Evolutionary conservation across 2,797 vertebrate species (phyloP), one percentile per base, ranked within the genome.

Genomic region (Ptychadena robeensis): DNA sequence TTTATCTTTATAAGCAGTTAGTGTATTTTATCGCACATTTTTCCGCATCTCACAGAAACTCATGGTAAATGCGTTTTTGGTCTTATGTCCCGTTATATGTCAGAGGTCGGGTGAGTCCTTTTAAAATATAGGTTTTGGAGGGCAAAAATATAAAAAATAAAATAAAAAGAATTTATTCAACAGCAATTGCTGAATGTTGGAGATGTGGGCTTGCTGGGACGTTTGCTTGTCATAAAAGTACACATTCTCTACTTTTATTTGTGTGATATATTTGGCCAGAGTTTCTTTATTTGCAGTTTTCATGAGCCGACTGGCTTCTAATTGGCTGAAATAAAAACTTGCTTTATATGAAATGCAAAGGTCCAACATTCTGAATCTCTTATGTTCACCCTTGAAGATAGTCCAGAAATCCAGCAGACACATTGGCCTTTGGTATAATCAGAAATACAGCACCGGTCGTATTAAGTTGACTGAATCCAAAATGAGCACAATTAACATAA

Each of bases 401-500:
- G 37, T 73, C 71, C 82, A 79, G 82, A 80, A 74, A 80, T 85
- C 77, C 77, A 34, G 48, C 53, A 61, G 71, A 18, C 25, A 70
- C 75, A 69, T 70, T 44, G 65, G 25, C 77, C 37, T 68, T 74
- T 44, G 65, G 70, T 67, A 75, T 75, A 85, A 85, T 80, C 65
- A 85, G 27, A 25, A 70, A 37, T 53, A 75, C 82, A 75, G 82
- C 79, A 63, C 76, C n/a, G 40, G 89, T 89, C 91, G 91, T 87
- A 92, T 93, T 92, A 92, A 92, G 91, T 92, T 89, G 90, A 73
- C 90, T 91, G 91, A 94, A 91, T 92, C 92, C 92, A 87, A 93
- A 91, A 92, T 85, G 90, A 94, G 93, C 92, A 91, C 90, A 92
- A 94, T 94, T 93, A 92, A 91, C 90, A 88, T 92, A 92, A 92